phyloP scores from a whole-genome alignment of 2,797 vertebrate species.

The Phataginus tricuspis region DNA sequence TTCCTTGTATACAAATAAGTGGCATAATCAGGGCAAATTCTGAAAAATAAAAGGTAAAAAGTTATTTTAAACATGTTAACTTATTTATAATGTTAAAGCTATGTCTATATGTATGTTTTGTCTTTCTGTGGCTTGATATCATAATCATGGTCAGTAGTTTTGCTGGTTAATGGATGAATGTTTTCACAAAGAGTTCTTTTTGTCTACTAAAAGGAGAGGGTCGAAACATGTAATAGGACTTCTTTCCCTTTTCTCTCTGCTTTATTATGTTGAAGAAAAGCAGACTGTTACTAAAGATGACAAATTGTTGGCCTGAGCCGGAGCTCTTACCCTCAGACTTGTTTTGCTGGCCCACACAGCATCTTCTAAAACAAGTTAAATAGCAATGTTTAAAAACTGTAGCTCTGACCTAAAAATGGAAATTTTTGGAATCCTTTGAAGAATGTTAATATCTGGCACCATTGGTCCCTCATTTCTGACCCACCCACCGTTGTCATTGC shows the following conservation, averaged over 20 bases:
- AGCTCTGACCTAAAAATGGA: background rate
- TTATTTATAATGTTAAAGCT: background rate
- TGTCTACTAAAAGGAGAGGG: background rate
- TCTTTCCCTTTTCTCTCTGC: background rate
- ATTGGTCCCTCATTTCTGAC: background rate
- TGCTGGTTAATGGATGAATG: background rate
- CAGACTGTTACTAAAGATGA: background rate
- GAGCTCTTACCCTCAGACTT: background rate
- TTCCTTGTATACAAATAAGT: background rate
- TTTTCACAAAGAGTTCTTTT: background rate
- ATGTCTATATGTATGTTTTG: background rate
- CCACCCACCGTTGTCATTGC: too few relatives aligned
- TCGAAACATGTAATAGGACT: background rate
- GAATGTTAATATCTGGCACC: background rate
- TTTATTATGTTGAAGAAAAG: background rate
- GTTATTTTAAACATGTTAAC: background rate
- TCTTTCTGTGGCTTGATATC: background rate
- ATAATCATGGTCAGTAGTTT: background rate
- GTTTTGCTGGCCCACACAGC: background rate
- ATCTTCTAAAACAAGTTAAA: background rate
- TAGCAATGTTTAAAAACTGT: background rate
- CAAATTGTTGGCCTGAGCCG: background rate
- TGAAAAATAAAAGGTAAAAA: constrained; percentile 19
- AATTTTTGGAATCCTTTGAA: background rate
- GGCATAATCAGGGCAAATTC: background rate